Evolutionary conservation across 53 echinoderm and acorn worm genomes (phyloP).

Genomic region (Patiria pectinifera): DNA sequence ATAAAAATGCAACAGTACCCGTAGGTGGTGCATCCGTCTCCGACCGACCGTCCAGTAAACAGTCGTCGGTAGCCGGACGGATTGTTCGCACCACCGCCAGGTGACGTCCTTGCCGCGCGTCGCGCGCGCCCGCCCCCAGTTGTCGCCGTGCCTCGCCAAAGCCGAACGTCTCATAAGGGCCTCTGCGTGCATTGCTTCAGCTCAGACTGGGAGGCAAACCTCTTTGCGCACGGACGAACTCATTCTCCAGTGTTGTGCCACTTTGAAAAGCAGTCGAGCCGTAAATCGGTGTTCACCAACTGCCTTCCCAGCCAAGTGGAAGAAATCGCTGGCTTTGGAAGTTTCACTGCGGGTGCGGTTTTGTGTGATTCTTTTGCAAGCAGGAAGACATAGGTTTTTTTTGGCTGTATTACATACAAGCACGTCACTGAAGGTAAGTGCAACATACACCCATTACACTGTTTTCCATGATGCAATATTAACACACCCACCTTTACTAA

Average conservation of each 20-base stretch:
- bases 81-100: conserved; percentile 1
- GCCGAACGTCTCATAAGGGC: conserved; percentile 31
- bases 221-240: conserved; percentile 15
- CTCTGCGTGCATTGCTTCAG: not conserved
- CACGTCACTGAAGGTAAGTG: not conserved
- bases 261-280: not conserved
- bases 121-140: conserved; percentile 25
- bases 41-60: not conserved
- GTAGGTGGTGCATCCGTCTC: too few species aligned
- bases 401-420: not conserved
- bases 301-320: not conserved
- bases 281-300: not conserved
- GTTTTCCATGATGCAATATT: not conserved
- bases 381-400: not conserved
- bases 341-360: not conserved
- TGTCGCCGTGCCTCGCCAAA: not conserved
- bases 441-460: not conserved
- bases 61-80: not conserved
- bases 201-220: conserved; percentile 29
- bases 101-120: conserved; percentile 16
- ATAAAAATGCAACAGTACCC: too few species aligned
- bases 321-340: conserved; percentile 3
- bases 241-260: not conserved
- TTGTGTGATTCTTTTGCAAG: not conserved
- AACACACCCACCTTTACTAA: not conserved